Percentiles rank a stretch among this genome's conserved stretches.
These are phyloP conservation scores for Girardinichthys multiradiatus DNA, from an alignment of 2,113 vertebrate genomes.

Conservation along the genomic window DNA sequence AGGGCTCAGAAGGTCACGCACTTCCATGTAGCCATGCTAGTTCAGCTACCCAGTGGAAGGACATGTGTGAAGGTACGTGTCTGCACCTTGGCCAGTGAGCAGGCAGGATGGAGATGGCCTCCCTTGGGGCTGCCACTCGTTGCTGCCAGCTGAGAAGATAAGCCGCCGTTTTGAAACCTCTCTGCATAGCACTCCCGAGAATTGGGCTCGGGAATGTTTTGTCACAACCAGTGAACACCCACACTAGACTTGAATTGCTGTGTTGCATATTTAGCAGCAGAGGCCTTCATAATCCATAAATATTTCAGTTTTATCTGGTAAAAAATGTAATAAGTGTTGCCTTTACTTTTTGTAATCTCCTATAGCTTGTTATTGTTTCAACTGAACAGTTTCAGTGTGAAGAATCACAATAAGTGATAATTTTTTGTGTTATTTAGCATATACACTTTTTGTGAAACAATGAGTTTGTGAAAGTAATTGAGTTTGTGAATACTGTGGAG, in stretches of 20 bases:
- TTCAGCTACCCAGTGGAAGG: slow-evolving; percentile 54
- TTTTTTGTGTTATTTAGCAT: neutral
- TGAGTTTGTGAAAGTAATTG: too few species aligned
- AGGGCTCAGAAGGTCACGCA: slow-evolving; percentile 46
- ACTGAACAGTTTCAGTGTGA: neutral
- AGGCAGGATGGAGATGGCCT: slow-evolving; percentile 56
- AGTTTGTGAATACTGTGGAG: too few species aligned
- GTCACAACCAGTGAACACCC: slow-evolving; percentile 58
- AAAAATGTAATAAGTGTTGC: neutral
- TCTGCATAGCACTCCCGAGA: slow-evolving; percentile 41
- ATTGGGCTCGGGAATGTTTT: slow-evolving; percentile 49
- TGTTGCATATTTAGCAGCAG: slow-evolving; percentile 18
- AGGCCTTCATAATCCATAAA: slow-evolving; percentile 31
- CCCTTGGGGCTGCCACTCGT: slow-evolving; percentile 66
- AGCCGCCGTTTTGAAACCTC: slow-evolving; percentile 47
- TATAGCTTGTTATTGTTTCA: neutral
- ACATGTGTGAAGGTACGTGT: slow-evolving; percentile 70
- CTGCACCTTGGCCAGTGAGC: slow-evolving; percentile 51
- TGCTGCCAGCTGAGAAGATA: slow-evolving; percentile 61
- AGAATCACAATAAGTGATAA: neutral
- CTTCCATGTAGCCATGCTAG: slow-evolving; percentile 50
- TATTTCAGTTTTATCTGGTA: slow-evolving; percentile 18
- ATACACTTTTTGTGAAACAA: neutral
- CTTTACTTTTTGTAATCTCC: slow-evolving; percentile 1
- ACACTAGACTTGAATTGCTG: slow-evolving; percentile 33